Percentiles rank a stretch among this genome's conserved stretches.
Conservation (phyloP, 1,140 invertebrate species). For the Pachyrhynchus sulphureomaculatus region DNA sequence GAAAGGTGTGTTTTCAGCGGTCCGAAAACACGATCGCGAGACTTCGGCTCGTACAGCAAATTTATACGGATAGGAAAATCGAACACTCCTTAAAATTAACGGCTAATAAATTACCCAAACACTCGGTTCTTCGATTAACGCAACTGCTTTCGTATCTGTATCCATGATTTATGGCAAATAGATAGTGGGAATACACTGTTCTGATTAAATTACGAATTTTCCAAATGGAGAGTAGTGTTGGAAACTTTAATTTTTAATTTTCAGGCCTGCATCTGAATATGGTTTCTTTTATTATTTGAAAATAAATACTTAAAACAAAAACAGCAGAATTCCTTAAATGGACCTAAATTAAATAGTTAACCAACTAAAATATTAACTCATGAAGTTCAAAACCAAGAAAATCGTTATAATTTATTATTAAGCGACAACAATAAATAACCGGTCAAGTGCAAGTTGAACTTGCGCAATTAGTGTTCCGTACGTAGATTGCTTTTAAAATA, state of each 20-base stretch:
- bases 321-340: too few relatives aligned
- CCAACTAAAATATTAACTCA: too few relatives aligned
- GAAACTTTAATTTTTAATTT: neutral
- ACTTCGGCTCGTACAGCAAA: neutral
- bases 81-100: slow-evolving; percentile 50
- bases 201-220: slow-evolving; percentile 32
- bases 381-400: too few relatives aligned
- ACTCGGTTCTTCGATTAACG: slow-evolving; percentile 43
- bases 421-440: too few relatives aligned
- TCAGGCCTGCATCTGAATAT: too few relatives aligned
- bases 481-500: too few relatives aligned
- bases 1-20: slow-evolving; percentile 33
- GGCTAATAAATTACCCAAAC: slow-evolving; percentile 47
- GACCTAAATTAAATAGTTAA: too few relatives aligned
- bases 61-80: slow-evolving; percentile 40
- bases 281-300: too few relatives aligned
- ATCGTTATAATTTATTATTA: too few relatives aligned
- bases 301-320: too few relatives aligned
- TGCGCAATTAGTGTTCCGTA: too few relatives aligned
- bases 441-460: too few relatives aligned
- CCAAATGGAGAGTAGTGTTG: neutral
- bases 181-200: slow-evolving; percentile 27
- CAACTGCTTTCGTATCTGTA: slow-evolving; percentile 31
- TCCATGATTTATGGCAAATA: slow-evolving; percentile 35
- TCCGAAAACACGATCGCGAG: slow-evolving; percentile 26